Percentiles rank a stretch among this genome's conserved stretches.
phyloP scores from a whole-genome alignment of 2,797 vertebrate species.

The Pseudomugil gertrudae region DNA sequence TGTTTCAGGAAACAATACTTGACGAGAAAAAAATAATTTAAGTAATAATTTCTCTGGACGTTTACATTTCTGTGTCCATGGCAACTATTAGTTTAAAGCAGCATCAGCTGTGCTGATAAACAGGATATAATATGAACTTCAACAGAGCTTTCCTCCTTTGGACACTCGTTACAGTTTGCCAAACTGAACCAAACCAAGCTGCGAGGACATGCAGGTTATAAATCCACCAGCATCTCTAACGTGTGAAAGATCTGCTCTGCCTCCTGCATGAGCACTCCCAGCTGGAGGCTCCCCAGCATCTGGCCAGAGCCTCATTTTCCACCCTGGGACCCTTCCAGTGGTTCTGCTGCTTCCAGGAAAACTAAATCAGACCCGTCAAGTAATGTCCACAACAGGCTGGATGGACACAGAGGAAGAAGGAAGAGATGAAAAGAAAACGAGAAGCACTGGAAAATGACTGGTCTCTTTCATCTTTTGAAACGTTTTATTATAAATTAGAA shows the following conservation, averaged over 20 bases:
- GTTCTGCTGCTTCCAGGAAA: conserved; percentile 67
- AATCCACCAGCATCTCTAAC: background rate
- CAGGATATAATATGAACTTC: conserved; percentile 13
- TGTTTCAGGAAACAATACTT: background rate
- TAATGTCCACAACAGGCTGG: conserved; percentile 49
- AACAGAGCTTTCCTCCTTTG: background rate
- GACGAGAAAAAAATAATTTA: background rate
- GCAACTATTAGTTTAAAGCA: conserved; percentile 6
- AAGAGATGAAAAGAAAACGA: background rate
- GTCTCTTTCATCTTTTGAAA: conserved; percentile 22
- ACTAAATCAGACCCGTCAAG: conserved; percentile 57
- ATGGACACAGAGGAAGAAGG: conserved; percentile 19
- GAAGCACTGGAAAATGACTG: background rate
- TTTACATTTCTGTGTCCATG: conserved; percentile 14
- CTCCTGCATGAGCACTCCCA: conserved; percentile 40
- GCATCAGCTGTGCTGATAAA: conserved; percentile 11
- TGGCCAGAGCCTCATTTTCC: conserved; percentile 59
- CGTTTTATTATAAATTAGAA: conserved; percentile 76
- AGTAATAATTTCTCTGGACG: conserved; percentile 5
- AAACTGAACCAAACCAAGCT: background rate
- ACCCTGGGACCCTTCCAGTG: conserved; percentile 58
- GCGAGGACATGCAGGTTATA: background rate
- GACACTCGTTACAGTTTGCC: conserved; percentile 1
- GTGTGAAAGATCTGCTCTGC: conserved; percentile 33
- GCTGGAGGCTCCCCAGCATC: conserved; percentile 45